Evolutionary conservation across 2,797 vertebrate species (phyloP).

Genomic region (Caiman crocodilus): DNA sequence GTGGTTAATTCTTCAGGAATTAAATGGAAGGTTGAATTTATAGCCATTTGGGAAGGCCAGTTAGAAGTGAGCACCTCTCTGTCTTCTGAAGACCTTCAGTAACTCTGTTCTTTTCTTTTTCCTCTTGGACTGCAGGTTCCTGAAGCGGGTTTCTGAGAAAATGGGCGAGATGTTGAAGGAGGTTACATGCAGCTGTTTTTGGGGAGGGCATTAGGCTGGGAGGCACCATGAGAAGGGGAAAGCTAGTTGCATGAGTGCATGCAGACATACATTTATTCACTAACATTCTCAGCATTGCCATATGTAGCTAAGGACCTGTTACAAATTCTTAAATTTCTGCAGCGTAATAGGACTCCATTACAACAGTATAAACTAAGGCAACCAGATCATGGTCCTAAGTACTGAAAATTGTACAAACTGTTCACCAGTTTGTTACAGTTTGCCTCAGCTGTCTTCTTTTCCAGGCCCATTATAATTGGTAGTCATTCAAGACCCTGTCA

Average conservation of each 20-base stretch:
- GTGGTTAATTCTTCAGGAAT: slow-evolving; percentile 34
- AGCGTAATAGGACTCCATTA: slow-evolving; percentile 69
- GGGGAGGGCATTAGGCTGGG: slow-evolving; percentile 78
- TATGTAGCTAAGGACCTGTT: slow-evolving; percentile 74
- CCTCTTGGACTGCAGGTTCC: slow-evolving; percentile 98
- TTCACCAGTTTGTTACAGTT: slow-evolving; percentile 55
- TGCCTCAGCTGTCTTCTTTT: slow-evolving; percentile 47
- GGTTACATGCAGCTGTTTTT: slow-evolving; percentile 93
- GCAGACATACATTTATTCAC: slow-evolving; percentile 87
- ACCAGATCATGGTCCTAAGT: slow-evolving; percentile 54
- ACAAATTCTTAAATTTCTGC: slow-evolving; percentile 70
- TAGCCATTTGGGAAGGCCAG: slow-evolving; percentile 64
- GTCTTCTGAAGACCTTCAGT: slow-evolving; percentile 83
- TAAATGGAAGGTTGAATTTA: slow-evolving; percentile 43
- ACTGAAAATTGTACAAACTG: slow-evolving; percentile 60
- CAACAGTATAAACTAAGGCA: slow-evolving; percentile 65
- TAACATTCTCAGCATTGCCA: slow-evolving; percentile 87
- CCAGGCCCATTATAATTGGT: slow-evolving; percentile 68
- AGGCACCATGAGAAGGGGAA: slow-evolving; percentile 77
- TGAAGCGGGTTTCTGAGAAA: slow-evolving; percentile 99
- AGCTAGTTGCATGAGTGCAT: slow-evolving; percentile 95
- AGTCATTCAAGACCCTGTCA: slow-evolving; percentile 70
- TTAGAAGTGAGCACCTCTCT: slow-evolving; percentile 78
- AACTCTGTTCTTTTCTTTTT: slow-evolving; percentile 89
- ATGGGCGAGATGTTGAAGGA: slow-evolving; percentile 97